These are phyloP conservation scores for Drosophila vallismaia DNA, from an alignment of 2,888 invertebrate genomes.

Conservation along the genomic window DNA sequence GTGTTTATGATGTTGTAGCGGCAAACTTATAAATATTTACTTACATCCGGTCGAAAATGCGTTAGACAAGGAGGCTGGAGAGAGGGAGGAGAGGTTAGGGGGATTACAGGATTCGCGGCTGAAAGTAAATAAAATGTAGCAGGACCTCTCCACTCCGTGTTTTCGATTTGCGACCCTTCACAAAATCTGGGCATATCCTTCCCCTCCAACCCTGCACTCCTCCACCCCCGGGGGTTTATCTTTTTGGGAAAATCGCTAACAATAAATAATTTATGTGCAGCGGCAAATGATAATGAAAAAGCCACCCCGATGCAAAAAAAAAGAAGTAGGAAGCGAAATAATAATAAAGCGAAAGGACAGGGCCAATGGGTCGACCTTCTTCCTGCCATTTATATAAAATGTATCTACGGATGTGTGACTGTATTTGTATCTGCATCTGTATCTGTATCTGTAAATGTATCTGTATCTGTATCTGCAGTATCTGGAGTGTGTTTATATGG, in stretches of 20 bases:
- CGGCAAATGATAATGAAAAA: slow-evolving; percentile 77
- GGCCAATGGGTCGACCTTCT: slow-evolving; percentile 67
- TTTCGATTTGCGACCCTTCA: not conserved
- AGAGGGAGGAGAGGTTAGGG: not conserved
- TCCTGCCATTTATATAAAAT: slow-evolving; percentile 33
- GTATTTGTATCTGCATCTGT: slow-evolving; percentile 13
- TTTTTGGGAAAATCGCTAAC: slow-evolving; percentile 80
- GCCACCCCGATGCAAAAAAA: slow-evolving; percentile 62
- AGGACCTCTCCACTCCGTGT: slow-evolving; percentile 13
- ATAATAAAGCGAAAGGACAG: slow-evolving; percentile 27
- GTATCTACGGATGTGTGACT: slow-evolving; percentile 14
- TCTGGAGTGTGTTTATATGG: not conserved
- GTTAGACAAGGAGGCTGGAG: slow-evolving; percentile 18
- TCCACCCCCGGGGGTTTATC: slow-evolving; percentile 46
- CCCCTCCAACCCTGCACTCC: not conserved
- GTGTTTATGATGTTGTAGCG: slow-evolving; percentile 39
- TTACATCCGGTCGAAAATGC: slow-evolving; percentile 56
- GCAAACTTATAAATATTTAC: slow-evolving; percentile 73
- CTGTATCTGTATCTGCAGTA: slow-evolving; percentile 2
- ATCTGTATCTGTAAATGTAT: not conserved
- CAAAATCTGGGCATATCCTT: not conserved
- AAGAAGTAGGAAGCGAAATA: not conserved
- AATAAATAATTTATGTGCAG: slow-evolving; percentile 80
- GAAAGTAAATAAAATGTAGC: slow-evolving; percentile 65
- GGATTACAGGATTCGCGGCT: slow-evolving; percentile 58